Evolutionary conservation across 2,888 invertebrate genomes (phyloP), one percentile per base, ranked within the genome.

Genomic region (Molorchus minor): DNA sequence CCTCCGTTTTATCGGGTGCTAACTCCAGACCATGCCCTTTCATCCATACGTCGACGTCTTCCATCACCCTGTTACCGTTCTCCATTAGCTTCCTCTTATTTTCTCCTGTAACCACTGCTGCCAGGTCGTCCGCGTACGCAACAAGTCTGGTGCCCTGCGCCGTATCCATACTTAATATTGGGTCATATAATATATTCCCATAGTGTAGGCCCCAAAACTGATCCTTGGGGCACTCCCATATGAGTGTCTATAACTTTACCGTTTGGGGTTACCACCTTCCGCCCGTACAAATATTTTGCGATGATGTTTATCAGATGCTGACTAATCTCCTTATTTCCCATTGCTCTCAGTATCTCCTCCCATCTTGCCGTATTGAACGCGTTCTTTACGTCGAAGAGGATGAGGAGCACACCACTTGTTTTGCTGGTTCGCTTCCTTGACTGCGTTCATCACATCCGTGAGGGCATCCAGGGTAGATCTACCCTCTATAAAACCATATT

Each of bases 401-500:
- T n/a, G 2, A 35, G 20, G n/a, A n/a, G 33, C 38, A 33, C 56
- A 56, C 19, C 13, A 15, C 35, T 20, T 25, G 12, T 16, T 1
- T 19, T 3, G 10, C 8, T 8, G 7, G 4, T 29, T 19, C 12
- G n/a, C 20, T 3, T 20, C 13, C 5, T 43, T 8, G 2, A 43
- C 40, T 12, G 29, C n/a, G 13, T 17, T 29, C 17, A 35, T 35
- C 1, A 47, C 21, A 10, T 35, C 17, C 17, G 25, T 15, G 10
- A 30, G 45, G 12, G 56, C 56, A 17, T 17, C 40, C n/a, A 56
- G 17, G 12, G 61, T 65, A 1, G 61, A 63, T 15, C 29, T 44
- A 0, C 61, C 58, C 35, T 25, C 44, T 15, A 55, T 33, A 30
- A 65, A 65, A 2, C 62, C 65, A 33, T 36, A 61, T 36, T 63